Evolutionary conservation across 2,888 invertebrate genomes (phyloP), one percentile per base, ranked within the genome.

Genomic region (Drosophila anomalata): DNA sequence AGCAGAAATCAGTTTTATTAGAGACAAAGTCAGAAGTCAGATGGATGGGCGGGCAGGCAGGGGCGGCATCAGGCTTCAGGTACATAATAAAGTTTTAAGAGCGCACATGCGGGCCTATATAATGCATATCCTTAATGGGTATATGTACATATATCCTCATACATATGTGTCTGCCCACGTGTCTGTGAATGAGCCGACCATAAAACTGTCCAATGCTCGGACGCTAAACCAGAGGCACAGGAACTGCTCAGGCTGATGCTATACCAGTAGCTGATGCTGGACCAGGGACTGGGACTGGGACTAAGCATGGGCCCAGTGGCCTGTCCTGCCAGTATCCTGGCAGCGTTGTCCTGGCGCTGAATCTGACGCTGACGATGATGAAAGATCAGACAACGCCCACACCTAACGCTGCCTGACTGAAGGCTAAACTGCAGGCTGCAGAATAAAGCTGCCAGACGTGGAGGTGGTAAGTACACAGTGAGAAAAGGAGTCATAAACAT

Each of bases 381-480:
- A 83, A 78, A 82, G 84, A 86, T 86, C 87, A 80, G 84, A 78
- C 80, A 79, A 72, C 76, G 71, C 58, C 74, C 80, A 65, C 80
- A 86, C 80, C 73, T 54, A 51, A 59, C 47, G 41, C 55, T 69
- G 63, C 75, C 65, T 48, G 81, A 78, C 70, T 70, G 71, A 70
- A 75, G 74, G 65, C 61, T 59, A 58, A 54, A 73, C 62, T 61
- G 74, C 75, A 74, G 39, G 47, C 51, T 62, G 77, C 68, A 66
- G 70, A 75, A 78, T 68, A 78, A 78, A 76, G 54, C 78, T 62
- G 68, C 57, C 58, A 74, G 44, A 22, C 36, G 14, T 36, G 39
- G 50, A 11, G 69, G 59, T 69, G 47, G 52, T 59, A 50, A 24
- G 20, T 72, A 52, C 72, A 61, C 22, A 2, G 12, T 3, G 17